Conservation (phyloP, 2,888 invertebrate genomes). For the Mystacides longicornis region DNA sequence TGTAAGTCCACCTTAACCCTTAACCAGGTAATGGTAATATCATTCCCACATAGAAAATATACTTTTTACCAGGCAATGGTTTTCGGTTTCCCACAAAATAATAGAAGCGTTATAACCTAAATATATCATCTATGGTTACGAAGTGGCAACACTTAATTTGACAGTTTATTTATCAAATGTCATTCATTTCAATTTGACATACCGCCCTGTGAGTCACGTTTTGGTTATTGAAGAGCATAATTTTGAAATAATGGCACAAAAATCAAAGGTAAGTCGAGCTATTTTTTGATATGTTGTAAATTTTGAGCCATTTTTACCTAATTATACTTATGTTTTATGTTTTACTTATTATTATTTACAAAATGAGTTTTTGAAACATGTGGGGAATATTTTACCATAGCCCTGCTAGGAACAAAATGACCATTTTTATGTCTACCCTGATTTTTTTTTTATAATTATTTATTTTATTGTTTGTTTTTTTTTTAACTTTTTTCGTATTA, state of each 20-base stretch:
- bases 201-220: background rate
- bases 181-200: background rate
- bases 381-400: background rate
- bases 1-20: background rate
- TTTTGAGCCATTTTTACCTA: background rate
- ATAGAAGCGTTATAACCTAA: background rate
- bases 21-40: constrained; percentile 5
- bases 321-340: background rate
- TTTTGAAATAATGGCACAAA: constrained; percentile 3
- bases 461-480: background rate
- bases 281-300: constrained; percentile 1
- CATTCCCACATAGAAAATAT: constrained; percentile 1
- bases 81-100: background rate
- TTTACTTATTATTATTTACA: background rate
- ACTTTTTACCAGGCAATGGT: background rate
- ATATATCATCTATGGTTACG: background rate
- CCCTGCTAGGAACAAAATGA: background rate
- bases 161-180: background rate
- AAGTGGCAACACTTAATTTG: constrained; percentile 1
- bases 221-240: background rate
- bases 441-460: background rate
- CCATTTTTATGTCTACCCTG: background rate
- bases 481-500: too few relatives aligned
- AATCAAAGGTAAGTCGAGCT: background rate
- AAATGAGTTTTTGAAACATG: constrained; percentile 1